Base-by-base conservation (phyloP, 2,888 invertebrate genomes). In the Phyllotreta cruciferae region DNA sequence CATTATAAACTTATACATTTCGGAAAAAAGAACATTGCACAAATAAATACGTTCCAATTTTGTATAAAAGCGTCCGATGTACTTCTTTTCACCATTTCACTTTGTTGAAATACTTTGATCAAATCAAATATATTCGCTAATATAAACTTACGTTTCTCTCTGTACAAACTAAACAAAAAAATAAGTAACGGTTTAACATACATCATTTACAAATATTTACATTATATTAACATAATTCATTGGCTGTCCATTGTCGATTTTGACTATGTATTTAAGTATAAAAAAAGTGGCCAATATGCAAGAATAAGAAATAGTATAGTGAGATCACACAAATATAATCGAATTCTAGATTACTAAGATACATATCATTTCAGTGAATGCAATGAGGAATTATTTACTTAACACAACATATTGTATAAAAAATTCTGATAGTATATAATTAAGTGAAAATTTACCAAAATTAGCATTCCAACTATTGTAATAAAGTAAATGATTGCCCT, bases 21-120 rank as follows among this genome's bases (percentile, higher is more conserved):
- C 54, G 60, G 62, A 68, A 63, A 68, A 64, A 47, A 61, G 62
- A 68, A 67, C 64, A 72, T 72, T 72, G 72, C 72, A 72, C 72
- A 65, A 35, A 34, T 57, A 65, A 65, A 65, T 62, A 60, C 11
- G 35, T 58, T 39, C 42, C 50, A 38, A 57, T 49, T 41, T 24
- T 41, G n/a, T 36, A 38, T 35, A 39, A 49, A 55, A 63, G 6
- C 37, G 52, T 42, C 35, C 35, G 35, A 57, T 38, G 38, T 14
- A 10, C 14, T 13, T 24, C 24, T 41, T 10, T 34, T 44, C 39
- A 56, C 37, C 53, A 56, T 62, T 54, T 36, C 14, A 36, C 49
- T 55, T 54, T 41, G 36, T 42, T 41, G 10, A 44, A 64, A 44
- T 56, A 66, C 67, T 64, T 66, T 60, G 67, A 69, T 68, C 56